Base-by-base conservation (phyloP, 2,113 vertebrate genomes). In the Scartelaos histophorus region DNA sequence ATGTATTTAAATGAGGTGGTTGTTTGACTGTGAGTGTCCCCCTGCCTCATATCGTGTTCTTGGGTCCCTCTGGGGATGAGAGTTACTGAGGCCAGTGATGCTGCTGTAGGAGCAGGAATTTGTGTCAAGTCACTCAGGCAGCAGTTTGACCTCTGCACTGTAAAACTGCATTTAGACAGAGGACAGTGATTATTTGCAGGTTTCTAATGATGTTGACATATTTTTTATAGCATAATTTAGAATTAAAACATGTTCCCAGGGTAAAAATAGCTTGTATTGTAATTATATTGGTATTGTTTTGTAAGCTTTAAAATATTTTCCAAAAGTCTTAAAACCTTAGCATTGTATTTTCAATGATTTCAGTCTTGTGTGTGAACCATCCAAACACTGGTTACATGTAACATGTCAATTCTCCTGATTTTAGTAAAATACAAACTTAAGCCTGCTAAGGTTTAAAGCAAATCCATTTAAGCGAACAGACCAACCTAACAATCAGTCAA, bases 71-170 rank as follows among this genome's bases (percentile, higher is more conserved):
- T 51, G 69, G 70, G 69, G 73, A 78, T 70, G 76, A 69, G 61
- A 82, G 86, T 83, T 83, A 79, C 86, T 89, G 78, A 74, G 87
- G 82, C 73, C 43, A 80, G 73, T 6, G 73, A 29, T 45, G 16
- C 76, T 79, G 66, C 29, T 74, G 70, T 54, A 45, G 68, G 69
- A 76, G 66, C 74, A 76, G 74, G 76, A 85, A 89, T 90, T 58
- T 88, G 87, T 89, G 87, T 89, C 90, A 84, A 83, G 81, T 72
- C 78, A 62, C 79, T 77, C 56, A 86, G 84, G 76, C 79, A 80
- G 78, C 75, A 77, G 75, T 21, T 78, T 72, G 78, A 80, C 60
- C 56, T 66, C 53, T 19, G 22, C 53, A 79, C 82, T 83, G 81
- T 73, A 70, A 75, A 75, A 74, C 79, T 66, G 16, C 6, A 60